Percentiles rank a stretch among this genome's conserved stretches.
Conservation (phyloP, 2,888 invertebrate species). For the Teleogryllus oceanicus region DNA sequence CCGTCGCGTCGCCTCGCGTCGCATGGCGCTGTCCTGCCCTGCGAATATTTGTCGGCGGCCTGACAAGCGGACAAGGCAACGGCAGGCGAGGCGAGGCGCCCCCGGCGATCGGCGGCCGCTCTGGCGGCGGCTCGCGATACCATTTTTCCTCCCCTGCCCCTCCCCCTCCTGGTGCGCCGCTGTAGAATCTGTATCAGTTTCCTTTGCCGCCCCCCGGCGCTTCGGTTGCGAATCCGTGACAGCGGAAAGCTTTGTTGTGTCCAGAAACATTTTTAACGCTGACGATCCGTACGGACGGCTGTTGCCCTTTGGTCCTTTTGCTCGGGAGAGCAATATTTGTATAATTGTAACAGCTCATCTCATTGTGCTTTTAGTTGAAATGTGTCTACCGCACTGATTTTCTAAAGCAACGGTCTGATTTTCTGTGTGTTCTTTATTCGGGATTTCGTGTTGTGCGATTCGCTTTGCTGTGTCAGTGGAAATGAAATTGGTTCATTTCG, state of each 20-base stretch:
- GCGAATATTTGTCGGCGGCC: conserved; percentile 18
- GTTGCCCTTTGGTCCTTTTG: background rate
- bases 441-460: background rate
- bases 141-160: no score
- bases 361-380: background rate
- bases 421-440: background rate
- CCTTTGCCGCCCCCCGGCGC: background rate
- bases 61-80: no score
- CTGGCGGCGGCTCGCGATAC: background rate
- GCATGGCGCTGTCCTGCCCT: background rate
- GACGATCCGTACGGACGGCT: background rate
- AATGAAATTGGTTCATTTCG: background rate
- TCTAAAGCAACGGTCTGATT: background rate
- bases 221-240: background rate
- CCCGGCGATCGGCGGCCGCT: background rate
- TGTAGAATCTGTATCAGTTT: background rate
- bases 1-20: no score
- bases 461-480: background rate
- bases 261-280: background rate
- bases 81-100: background rate
- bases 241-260: background rate
- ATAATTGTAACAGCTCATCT: conserved; percentile 18
- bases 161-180: no score
- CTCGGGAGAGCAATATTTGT: background rate
- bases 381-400: background rate